Evolutionary conservation across 2,113 vertebrate genomes (phyloP).

Genomic region (Orcinus orca): DNA sequence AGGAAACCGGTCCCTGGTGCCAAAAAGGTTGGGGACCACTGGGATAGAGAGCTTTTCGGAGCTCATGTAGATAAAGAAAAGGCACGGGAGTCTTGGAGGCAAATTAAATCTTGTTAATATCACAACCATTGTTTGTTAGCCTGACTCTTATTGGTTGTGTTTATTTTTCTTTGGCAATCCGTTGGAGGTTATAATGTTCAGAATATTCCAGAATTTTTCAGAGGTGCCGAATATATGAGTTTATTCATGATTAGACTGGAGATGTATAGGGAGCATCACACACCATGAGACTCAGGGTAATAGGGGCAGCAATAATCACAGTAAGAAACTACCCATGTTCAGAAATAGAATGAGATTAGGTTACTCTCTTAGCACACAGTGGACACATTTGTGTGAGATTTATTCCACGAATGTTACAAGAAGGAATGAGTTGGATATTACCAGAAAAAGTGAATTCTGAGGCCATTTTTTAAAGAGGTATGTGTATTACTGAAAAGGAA

Average conservation of each 20-base stretch:
- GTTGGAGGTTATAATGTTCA: background rate
- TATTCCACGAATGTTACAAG: background rate
- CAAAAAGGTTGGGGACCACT: no score
- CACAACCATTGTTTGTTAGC: background rate
- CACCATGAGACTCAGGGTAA: background rate
- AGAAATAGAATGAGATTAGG: background rate
- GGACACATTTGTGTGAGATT: background rate
- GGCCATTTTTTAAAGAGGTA: background rate
- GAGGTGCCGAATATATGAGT: background rate
- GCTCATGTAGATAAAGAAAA: background rate
- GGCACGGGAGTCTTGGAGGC: background rate
- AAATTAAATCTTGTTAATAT: background rate
- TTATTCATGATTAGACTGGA: background rate
- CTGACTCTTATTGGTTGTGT: background rate
- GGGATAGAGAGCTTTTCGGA: background rate
- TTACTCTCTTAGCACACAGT: background rate
- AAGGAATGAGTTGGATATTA: background rate
- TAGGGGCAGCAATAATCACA: background rate
- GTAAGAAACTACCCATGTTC: background rate
- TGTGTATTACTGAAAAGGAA: background rate
- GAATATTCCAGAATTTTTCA: conserved; percentile 2
- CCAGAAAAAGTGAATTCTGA: background rate
- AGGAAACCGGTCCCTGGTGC: no score
- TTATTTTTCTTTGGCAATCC: background rate
- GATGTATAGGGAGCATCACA: background rate